Evolutionary conservation across 2,888 invertebrate species (phyloP).

Genomic region (Ornithoptera alexandrae): DNA sequence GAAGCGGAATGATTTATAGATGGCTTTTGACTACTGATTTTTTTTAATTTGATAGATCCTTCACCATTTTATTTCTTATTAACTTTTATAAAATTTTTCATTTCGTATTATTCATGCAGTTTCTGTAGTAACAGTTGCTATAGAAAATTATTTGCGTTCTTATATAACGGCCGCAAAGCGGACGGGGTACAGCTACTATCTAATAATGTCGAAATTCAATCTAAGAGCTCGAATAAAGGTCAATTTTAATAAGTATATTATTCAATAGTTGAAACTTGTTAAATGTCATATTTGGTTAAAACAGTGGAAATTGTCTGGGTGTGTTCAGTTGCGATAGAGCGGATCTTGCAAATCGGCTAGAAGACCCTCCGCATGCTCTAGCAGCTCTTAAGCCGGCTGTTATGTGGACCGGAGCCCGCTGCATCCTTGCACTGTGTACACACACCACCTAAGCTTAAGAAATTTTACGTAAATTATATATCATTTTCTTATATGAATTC

Average conservation of each 20-base stretch:
- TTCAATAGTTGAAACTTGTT: conserved; percentile 20
- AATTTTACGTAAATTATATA: conserved; percentile 5
- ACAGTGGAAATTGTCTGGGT: conserved; percentile 51
- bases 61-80: no score
- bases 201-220: no score
- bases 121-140: no score
- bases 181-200: no score
- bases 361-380: conserved; percentile 47
- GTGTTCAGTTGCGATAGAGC: conserved; percentile 63
- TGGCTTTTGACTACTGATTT: no score
- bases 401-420: conserved; percentile 39
- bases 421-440: conserved; percentile 31
- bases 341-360: conserved; percentile 67
- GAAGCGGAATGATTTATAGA: no score
- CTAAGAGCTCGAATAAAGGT: not conserved
- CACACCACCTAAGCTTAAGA: conserved; percentile 18
- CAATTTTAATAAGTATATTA: not conserved
- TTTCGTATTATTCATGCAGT: no score
- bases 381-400: conserved; percentile 58
- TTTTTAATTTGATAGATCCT: no score
- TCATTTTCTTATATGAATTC: not conserved
- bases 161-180: no score
- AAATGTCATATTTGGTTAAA: conserved; percentile 40
- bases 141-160: no score
- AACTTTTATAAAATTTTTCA: no score